These are phyloP conservation scores for Gavialis gangeticus DNA, from an alignment of 2,113 vertebrate genomes.

Conservation along the genomic window DNA sequence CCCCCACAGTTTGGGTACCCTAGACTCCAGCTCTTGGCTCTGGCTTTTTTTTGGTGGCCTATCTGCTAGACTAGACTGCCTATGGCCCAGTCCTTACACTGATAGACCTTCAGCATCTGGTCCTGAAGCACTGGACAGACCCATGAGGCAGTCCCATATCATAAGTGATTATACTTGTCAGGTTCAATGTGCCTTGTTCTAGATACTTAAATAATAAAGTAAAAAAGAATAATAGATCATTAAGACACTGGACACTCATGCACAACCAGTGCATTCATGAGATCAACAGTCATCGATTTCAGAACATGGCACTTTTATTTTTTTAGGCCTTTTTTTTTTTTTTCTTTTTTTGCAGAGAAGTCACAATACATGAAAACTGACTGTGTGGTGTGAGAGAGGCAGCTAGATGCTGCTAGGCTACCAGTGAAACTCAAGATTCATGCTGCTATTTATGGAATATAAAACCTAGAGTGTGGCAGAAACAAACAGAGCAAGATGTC, in stretches of 20 bases:
- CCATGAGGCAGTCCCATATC: not conserved
- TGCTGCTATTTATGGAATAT: constrained; percentile 20
- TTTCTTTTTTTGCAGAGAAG: not conserved
- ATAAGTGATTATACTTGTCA: not conserved
- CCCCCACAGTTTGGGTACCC: too few relatives aligned
- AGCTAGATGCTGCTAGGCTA: not conserved
- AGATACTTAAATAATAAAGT: constrained; percentile 34
- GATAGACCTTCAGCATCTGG: not conserved
- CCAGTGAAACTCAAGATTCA: constrained; percentile 3
- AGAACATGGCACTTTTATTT: not conserved
- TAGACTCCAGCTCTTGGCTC: too few relatives aligned
- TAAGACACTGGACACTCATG: not conserved
- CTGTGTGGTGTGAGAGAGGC: not conserved
- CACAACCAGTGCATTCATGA: not conserved
- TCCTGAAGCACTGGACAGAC: constrained; percentile 16
- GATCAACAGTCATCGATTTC: not conserved
- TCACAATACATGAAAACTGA: not conserved
- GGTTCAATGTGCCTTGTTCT: not conserved
- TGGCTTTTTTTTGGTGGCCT: too few relatives aligned
- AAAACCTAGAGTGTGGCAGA: not conserved
- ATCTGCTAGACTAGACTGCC: too few relatives aligned
- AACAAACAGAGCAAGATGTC: constrained; percentile 9
- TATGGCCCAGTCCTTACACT: too few relatives aligned
- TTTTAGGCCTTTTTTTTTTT: too few relatives aligned
- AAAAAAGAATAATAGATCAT: not conserved